Evolutionary conservation across 2,888 invertebrate genomes (phyloP).

Genomic region (Drosophila neonasuta): DNA sequence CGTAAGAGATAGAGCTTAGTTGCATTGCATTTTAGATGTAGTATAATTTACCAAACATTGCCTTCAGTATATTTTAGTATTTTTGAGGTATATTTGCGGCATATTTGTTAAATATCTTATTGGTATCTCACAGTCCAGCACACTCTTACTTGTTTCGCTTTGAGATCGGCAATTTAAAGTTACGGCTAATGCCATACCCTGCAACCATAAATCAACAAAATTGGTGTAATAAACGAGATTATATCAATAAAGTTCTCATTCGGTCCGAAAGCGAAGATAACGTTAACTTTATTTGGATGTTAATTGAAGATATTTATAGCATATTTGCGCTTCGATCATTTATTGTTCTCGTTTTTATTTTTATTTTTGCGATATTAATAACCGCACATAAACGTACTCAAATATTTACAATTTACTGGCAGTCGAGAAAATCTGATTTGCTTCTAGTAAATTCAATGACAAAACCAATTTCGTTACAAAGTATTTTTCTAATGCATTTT

Average conservation of each 20-base stretch:
- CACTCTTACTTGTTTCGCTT: no score
- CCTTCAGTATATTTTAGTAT: no score
- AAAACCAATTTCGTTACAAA: conserved; percentile 1
- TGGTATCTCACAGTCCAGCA: no score
- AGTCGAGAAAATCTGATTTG: conserved; percentile 12
- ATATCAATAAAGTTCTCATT: background rate
- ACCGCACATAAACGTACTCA: conserved; percentile 4
- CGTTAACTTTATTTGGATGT: background rate
- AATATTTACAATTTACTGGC: conserved; percentile 11
- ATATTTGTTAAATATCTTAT: no score
- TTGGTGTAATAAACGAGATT: background rate
- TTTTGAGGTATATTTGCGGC: no score
- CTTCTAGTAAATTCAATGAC: conserved; percentile 5
- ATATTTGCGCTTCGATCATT: conserved; percentile 4
- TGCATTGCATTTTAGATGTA: no score
- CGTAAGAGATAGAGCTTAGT: no score
- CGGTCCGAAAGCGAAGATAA: background rate
- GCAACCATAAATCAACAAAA: background rate
- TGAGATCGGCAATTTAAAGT: no score
- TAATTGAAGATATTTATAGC: background rate
- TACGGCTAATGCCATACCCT: background rate
- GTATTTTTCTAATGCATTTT: conserved; percentile 23
- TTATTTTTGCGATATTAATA: conserved; percentile 21
- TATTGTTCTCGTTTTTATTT: background rate
- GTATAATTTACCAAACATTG: no score